Conservation (phyloP, 2,113 vertebrate genomes). For the Orcinus orca region DNA sequence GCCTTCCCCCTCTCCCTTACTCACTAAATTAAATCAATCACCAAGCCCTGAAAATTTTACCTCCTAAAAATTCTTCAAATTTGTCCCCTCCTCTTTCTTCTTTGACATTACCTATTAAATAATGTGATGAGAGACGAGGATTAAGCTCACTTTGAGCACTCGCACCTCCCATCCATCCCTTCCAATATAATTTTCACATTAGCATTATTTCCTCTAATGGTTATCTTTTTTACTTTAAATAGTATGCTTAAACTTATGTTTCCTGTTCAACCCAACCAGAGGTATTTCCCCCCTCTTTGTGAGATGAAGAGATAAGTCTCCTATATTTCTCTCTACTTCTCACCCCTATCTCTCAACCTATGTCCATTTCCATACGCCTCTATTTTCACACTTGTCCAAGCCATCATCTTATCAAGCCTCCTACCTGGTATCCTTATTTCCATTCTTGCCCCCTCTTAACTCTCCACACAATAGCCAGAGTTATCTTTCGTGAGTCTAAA, state of each 20-base stretch:
- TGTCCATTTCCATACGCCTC: neutral
- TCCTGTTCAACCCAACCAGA: conserved; percentile 1
- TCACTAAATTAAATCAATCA: conserved; percentile 16
- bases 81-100: neutral
- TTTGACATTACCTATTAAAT: conserved; percentile 7
- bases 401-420: neutral
- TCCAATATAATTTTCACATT: conserved; percentile 27
- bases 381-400: conserved; percentile 30
- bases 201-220: conserved; percentile 26
- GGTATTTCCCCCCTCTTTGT: neutral
- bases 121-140: neutral
- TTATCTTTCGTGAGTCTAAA: neutral
- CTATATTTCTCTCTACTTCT: neutral
- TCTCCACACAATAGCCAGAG: neutral
- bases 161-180: neutral
- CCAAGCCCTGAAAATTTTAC: neutral
- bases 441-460: neutral
- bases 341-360: neutral
- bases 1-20: neutral
- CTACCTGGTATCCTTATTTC: neutral
- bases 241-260: conserved; percentile 13
- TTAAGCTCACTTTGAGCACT: neutral
- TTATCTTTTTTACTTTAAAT: conserved; percentile 30
- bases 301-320: conserved; percentile 2
- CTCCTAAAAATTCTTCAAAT: conserved; percentile 6